phyloP scores from a whole-genome alignment of 2,797 vertebrate species.

The Lacerta agilis region DNA sequence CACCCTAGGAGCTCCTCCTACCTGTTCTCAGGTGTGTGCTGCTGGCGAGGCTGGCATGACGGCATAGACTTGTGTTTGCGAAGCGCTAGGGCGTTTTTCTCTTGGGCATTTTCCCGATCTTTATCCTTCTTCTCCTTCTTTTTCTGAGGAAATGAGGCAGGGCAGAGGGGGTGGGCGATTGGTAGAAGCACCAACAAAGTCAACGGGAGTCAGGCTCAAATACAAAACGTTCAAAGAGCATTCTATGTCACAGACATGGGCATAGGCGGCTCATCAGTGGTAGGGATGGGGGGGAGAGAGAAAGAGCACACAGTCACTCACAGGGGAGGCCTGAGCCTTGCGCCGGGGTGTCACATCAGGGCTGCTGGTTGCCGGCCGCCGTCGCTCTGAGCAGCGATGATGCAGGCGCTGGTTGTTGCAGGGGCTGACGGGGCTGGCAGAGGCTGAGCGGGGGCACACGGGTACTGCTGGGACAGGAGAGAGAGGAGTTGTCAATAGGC shows the following conservation, averaged over 20 bases:
- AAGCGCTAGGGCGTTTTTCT: slow-evolving; percentile 89
- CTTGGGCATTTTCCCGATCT: slow-evolving; percentile 94
- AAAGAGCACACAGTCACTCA: slow-evolving; percentile 69
- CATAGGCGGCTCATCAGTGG: no score
- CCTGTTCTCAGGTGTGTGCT: slow-evolving; percentile 42
- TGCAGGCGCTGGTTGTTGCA: slow-evolving; percentile 85
- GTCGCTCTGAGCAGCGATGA: slow-evolving; percentile 90
- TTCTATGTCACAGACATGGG: no score
- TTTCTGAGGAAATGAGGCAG: slow-evolving; percentile 68
- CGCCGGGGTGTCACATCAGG: slow-evolving; percentile 85
- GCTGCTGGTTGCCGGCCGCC: slow-evolving; percentile 86
- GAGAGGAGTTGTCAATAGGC: background rate
- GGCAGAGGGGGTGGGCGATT: fast-evolving
- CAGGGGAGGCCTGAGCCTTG: slow-evolving; percentile 85
- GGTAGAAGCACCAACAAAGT: fast-evolving
- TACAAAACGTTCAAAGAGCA: no score
- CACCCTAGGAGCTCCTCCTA: background rate
- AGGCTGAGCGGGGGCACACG: slow-evolving; percentile 93
- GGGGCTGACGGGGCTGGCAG: slow-evolving; percentile 89
- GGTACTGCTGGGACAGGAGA: slow-evolving; percentile 75
- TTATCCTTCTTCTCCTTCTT: slow-evolving; percentile 98
- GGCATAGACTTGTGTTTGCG: slow-evolving; percentile 91
- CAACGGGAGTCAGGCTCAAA: background rate
- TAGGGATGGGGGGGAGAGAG: background rate
- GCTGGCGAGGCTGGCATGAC: slow-evolving; percentile 68